phyloP scores from a whole-genome alignment of 2,113 vertebrate genomes.

The Cygnus buccinator region DNA sequence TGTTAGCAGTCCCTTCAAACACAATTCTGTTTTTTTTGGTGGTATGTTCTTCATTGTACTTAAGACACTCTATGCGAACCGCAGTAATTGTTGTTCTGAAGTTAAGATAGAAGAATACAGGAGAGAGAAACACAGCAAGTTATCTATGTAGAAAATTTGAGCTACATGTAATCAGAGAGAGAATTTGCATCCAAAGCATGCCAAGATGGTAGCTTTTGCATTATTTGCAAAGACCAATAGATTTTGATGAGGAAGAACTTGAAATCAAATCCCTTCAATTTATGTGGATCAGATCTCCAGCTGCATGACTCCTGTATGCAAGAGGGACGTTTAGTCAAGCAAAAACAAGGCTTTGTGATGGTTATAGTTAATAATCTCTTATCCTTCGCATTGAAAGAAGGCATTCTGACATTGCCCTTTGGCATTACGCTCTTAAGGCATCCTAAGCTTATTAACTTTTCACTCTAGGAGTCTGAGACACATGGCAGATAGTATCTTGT shows the following conservation, averaged over 20 bases:
- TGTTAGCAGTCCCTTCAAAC: not conserved
- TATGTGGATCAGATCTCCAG: not conserved
- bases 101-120: not conserved
- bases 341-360: not conserved
- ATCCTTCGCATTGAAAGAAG: not conserved
- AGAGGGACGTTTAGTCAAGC: not conserved
- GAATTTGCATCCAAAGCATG: not conserved
- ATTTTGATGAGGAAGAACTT: not conserved
- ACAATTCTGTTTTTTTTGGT: not conserved
- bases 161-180: not conserved
- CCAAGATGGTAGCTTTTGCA: not conserved
- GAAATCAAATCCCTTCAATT: not conserved
- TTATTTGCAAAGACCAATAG: not conserved
- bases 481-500: not conserved
- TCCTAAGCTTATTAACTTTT: not conserved
- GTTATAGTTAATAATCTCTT: not conserved
- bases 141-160: not conserved
- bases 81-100: not conserved
- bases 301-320: fast-evolving
- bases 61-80: not conserved
- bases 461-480: not conserved
- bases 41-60: not conserved
- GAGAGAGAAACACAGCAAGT: not conserved
- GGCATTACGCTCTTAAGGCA: not conserved
- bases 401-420: not conserved